These are phyloP conservation scores for Campoplex capitator DNA, from an alignment of 2,888 invertebrate species.

Conservation along the genomic window DNA sequence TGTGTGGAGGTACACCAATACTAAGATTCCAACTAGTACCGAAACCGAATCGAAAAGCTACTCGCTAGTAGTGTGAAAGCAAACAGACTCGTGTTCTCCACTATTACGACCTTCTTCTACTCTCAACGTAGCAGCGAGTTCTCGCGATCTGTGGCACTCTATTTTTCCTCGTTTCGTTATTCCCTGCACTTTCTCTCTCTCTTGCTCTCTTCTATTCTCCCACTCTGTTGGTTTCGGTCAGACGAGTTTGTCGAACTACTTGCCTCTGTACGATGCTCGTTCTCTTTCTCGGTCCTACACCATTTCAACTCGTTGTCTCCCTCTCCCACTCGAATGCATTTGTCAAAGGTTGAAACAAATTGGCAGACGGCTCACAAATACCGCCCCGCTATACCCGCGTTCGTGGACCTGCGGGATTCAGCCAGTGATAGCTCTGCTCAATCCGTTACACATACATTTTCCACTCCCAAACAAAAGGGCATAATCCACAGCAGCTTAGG, in stretches of 20 bases:
- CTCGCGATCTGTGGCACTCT: slow-evolving; percentile 50
- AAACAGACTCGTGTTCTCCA: slow-evolving; percentile 24
- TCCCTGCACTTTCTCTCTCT: slow-evolving; percentile 34
- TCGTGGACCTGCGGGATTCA: slow-evolving; percentile 13
- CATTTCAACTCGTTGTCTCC: slow-evolving; percentile 3
- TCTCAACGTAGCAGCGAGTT: slow-evolving; percentile 23
- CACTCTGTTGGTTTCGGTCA: slow-evolving; percentile 68
- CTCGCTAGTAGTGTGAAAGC: neutral
- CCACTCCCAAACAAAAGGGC: slow-evolving; percentile 30
- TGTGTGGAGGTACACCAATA: slow-evolving; percentile 30
- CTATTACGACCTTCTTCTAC: slow-evolving; percentile 1
- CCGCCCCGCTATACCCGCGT: slow-evolving; percentile 50
- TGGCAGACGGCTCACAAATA: slow-evolving; percentile 82
- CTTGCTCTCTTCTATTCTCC: slow-evolving; percentile 39
- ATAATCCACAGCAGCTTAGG: neutral
- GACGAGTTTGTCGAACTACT: slow-evolving; percentile 79
- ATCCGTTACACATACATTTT: slow-evolving; percentile 6
- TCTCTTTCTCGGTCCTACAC: slow-evolving; percentile 8
- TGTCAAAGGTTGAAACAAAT: slow-evolving; percentile 83
- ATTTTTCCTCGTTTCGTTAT: slow-evolving; percentile 65
- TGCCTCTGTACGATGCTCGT: slow-evolving; percentile 65
- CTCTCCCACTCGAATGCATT: slow-evolving; percentile 78
- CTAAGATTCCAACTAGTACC: slow-evolving; percentile 27
- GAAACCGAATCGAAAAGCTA: neutral
- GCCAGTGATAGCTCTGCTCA: slow-evolving; percentile 17